These are phyloP conservation scores for Ameiurus melas DNA, from an alignment of 2,113 vertebrate species.

Conservation along the genomic window DNA sequence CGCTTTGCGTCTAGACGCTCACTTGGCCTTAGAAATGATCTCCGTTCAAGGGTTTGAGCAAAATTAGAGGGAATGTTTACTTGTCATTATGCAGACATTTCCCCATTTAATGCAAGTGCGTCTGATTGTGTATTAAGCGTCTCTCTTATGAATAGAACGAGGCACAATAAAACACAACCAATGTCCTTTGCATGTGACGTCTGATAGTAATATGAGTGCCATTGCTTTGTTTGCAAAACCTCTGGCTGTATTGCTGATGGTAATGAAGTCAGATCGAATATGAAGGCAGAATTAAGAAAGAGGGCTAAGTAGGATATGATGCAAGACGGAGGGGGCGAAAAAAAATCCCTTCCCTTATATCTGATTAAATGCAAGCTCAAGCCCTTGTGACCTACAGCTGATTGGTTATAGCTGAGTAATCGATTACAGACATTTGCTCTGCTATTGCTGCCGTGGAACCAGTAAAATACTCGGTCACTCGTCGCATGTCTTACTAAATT, in stretches of 20 bases:
- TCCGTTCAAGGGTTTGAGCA: conserved; percentile 33
- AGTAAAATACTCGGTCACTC: conserved; percentile 10
- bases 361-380: conserved; percentile 42
- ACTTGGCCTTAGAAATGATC: conserved; percentile 45
- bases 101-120: background rate
- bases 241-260: background rate
- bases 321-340: conserved; percentile 46
- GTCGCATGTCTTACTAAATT: conserved; percentile 12
- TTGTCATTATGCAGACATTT: conserved; percentile 34
- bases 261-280: background rate
- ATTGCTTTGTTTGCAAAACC: background rate
- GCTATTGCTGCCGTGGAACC: background rate
- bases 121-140: conserved; percentile 7
- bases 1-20: conserved; percentile 43
- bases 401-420: conserved; percentile 54
- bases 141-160: background rate
- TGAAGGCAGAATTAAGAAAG: conserved; percentile 51
- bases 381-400: conserved; percentile 31
- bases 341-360: conserved; percentile 54
- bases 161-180: background rate
- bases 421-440: conserved; percentile 48
- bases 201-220: background rate
- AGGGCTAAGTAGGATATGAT: conserved; percentile 51
- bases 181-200: background rate
- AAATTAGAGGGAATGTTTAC: conserved; percentile 31